These are phyloP conservation scores for Cochlearius cochlearius DNA, from an alignment of 2,113 vertebrate genomes.

Conservation along the genomic window DNA sequence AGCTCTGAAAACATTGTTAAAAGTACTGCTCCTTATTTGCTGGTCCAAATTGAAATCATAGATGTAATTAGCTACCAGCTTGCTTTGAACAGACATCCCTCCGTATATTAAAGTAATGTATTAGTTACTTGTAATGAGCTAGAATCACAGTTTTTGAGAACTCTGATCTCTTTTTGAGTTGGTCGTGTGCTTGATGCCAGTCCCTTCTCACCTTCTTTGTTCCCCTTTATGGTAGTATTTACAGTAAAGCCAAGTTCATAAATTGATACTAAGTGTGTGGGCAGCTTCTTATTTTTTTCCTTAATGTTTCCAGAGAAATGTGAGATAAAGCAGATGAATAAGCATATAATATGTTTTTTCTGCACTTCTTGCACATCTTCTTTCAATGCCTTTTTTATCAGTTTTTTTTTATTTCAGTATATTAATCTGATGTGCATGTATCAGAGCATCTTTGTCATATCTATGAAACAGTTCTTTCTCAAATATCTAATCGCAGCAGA, in stretches of 20 bases:
- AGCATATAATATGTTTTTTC: not conserved
- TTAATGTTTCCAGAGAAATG: not conserved
- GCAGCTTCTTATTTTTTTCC: not conserved
- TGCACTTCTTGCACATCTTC: not conserved
- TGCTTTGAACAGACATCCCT: not conserved
- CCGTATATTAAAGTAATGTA: not conserved
- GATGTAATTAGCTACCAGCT: not conserved
- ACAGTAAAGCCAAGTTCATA: not conserved
- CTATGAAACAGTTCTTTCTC: not conserved
- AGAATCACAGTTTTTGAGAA: not conserved
- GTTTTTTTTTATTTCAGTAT: not conserved
- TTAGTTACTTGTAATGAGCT: not conserved
- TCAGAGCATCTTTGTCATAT: not conserved
- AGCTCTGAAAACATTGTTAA: not conserved
- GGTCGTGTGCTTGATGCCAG: not conserved
- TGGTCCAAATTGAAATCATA: constrained; percentile 27
- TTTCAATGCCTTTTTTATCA: not conserved
- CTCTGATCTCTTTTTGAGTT: not conserved
- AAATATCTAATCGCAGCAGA: constrained; percentile 40
- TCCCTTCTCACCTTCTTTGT: not conserved
- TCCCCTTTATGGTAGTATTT: not conserved
- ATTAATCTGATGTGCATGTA: not conserved
- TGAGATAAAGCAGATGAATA: not conserved
- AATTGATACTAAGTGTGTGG: not conserved
- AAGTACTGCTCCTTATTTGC: constrained; percentile 1